Evolutionary conservation across 2,797 vertebrate genomes (phyloP).

Genomic region (Oreochromis grahami): DNA sequence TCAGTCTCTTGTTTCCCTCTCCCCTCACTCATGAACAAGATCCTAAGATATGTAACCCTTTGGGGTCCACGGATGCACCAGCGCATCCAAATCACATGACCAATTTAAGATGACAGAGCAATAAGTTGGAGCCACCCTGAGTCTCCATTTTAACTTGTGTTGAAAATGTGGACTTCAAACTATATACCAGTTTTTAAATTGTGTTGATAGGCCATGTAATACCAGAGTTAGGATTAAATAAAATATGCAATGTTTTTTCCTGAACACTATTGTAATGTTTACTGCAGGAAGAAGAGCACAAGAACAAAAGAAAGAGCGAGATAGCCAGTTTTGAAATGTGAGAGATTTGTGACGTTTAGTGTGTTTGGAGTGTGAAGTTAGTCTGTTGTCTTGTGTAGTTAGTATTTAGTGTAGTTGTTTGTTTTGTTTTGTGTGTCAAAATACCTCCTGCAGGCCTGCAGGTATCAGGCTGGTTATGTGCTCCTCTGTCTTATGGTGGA

Average conservation of each 20-base stretch:
- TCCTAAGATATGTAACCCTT: background rate
- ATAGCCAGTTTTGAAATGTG: background rate
- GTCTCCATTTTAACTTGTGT: background rate
- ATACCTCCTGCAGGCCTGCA: background rate
- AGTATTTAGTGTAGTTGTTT: background rate
- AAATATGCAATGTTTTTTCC: background rate
- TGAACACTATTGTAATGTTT: background rate
- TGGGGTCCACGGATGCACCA: background rate
- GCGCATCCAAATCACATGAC: background rate
- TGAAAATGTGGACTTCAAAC: background rate
- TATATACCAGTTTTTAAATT: background rate
- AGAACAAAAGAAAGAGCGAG: background rate
- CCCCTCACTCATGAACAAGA: background rate
- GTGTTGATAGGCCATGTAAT: background rate
- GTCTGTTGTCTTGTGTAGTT: background rate
- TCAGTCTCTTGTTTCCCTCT: background rate
- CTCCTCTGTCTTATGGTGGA: background rate
- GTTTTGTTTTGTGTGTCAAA: background rate
- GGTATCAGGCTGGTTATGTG: background rate
- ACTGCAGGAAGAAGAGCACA: background rate
- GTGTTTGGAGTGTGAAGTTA: background rate
- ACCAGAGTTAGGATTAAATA: background rate
- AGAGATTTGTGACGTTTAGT: background rate
- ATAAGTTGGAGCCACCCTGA: background rate
- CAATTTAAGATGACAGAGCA: background rate